phyloP scores from a whole-genome alignment of 2,888 invertebrate species.

The Synergus japonicus region DNA sequence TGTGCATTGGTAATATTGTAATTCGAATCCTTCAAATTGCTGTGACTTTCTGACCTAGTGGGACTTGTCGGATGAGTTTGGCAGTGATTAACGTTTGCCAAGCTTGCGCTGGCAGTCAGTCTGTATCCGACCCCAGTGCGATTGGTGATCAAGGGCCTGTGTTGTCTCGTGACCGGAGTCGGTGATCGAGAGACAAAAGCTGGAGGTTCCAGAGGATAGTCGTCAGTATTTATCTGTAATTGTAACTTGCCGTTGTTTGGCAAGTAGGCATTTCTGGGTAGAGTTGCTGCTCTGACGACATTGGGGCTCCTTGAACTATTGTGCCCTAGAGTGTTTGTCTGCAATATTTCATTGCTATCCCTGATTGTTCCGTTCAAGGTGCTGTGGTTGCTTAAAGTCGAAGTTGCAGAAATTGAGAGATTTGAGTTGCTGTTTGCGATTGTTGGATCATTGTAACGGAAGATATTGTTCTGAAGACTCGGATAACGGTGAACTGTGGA shows the following conservation, averaged over 20 bases:
- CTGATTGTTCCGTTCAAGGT: constrained; percentile 81
- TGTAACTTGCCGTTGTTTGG: constrained; percentile 73
- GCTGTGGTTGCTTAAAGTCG: constrained; percentile 74
- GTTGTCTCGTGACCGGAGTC: constrained; percentile 69
- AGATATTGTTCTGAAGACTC: constrained; percentile 82
- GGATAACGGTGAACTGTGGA: constrained; percentile 75
- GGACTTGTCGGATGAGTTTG: constrained; percentile 72
- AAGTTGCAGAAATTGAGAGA: constrained; percentile 74
- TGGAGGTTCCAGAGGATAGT: constrained; percentile 73
- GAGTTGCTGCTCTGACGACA: constrained; percentile 82
- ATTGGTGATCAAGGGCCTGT: constrained; percentile 61
- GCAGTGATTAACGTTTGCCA: constrained; percentile 76
- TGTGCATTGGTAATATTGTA: constrained; percentile 70
- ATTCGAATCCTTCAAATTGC: constrained; percentile 74
- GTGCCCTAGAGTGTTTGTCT: constrained; percentile 72
- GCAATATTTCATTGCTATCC: constrained; percentile 78
- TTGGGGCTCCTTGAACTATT: constrained; percentile 69
- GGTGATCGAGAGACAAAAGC: constrained; percentile 75
- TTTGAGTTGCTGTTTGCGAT: constrained; percentile 75
- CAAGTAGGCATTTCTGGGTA: constrained; percentile 84
- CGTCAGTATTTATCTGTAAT: constrained; percentile 71
- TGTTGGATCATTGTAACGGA: constrained; percentile 85
- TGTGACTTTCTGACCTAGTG: constrained; percentile 74
- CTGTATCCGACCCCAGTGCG: constrained; percentile 62
- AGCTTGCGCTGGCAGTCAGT: constrained; percentile 73